These are phyloP conservation scores for Brachionus plicatilis DNA, from an alignment of 1,140 invertebrate genomes.

Conservation along the genomic window DNA sequence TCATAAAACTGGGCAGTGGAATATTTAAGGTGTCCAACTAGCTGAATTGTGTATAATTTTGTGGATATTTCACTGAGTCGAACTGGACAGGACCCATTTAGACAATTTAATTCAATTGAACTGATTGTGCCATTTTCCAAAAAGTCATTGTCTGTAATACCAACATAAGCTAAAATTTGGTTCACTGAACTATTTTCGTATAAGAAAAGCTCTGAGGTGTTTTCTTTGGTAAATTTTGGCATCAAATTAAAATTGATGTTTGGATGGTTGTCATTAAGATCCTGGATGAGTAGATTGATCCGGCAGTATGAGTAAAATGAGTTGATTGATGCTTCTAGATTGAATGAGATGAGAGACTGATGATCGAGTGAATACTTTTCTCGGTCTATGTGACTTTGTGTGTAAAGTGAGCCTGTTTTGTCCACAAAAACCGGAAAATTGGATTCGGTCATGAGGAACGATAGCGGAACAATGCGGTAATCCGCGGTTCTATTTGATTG, in stretches of 20 bases:
- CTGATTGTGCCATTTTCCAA: slow-evolving; percentile 22
- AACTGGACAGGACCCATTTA: background rate
- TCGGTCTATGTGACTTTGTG: background rate
- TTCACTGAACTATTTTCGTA: background rate
- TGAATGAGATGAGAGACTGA: background rate
- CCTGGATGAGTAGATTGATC: background rate
- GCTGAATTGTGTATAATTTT: slow-evolving; percentile 1
- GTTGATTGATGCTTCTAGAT: background rate
- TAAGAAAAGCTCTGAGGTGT: background rate
- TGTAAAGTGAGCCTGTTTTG: background rate
- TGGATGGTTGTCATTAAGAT: slow-evolving; percentile 15
- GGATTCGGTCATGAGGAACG: background rate
- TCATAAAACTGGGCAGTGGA: background rate
- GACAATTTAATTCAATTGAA: background rate
- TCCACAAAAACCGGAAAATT: background rate
- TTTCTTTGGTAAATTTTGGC: background rate
- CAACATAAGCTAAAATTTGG: slow-evolving; percentile 28
- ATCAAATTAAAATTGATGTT: background rate
- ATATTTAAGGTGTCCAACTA: background rate
- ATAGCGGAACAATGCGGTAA: background rate
- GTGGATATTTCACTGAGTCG: background rate
- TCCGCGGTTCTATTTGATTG: background rate
- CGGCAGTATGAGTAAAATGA: background rate
- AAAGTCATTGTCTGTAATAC: background rate
- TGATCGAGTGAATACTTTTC: background rate